Evolutionary conservation across 2,888 invertebrate genomes (phyloP).

Genomic region (Rambutsinella grinnellia): DNA sequence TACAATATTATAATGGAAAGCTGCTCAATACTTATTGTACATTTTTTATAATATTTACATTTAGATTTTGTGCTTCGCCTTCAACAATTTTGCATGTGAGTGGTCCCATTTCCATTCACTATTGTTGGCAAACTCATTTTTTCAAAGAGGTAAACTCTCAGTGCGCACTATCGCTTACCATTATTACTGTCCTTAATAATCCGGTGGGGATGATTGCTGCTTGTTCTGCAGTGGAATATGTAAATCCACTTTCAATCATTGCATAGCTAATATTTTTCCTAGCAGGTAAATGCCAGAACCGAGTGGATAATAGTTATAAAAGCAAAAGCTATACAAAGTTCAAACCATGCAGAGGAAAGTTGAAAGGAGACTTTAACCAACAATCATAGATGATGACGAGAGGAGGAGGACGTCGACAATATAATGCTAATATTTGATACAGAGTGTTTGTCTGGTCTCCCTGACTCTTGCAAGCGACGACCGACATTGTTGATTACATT

Average conservation of each 20-base stretch:
- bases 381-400: conserved; percentile 17
- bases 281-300: too few relatives aligned
- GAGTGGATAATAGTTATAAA: too few relatives aligned
- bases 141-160: neutral
- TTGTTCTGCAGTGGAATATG: neutral
- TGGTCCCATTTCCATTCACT: neutral
- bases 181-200: neutral
- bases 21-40: neutral
- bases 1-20: neutral
- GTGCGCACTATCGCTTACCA: neutral
- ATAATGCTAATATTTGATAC: neutral
- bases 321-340: too few relatives aligned
- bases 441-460: neutral
- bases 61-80: neutral
- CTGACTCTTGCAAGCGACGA: neutral
- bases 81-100: neutral
- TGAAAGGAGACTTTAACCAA: conserved; percentile 46
- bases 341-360: too few relatives aligned
- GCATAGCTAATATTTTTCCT: neutral
- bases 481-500: neutral
- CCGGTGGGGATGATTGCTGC: neutral
- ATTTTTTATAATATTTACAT: neutral
- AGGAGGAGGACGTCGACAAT: neutral
- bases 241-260: neutral
- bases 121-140: neutral